Conservation (phyloP, 2,888 invertebrate genomes). For the Ophion costatus region DNA sequence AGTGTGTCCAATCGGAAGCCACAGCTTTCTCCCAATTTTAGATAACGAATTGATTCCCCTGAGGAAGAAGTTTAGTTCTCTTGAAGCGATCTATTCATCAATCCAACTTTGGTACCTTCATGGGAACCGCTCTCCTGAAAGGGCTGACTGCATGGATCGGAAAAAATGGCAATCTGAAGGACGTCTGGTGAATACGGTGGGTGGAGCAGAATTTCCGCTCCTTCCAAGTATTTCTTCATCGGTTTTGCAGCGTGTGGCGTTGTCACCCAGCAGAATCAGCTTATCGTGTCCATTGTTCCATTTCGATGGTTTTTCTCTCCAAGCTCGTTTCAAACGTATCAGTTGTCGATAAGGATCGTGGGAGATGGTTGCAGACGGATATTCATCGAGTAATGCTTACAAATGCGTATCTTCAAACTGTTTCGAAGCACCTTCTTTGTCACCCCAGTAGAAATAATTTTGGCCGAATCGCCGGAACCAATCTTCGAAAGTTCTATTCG, state of each 20-base stretch:
- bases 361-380: slow-evolving; percentile 50
- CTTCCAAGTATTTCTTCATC: not conserved
- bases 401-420: not conserved
- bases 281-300: slow-evolving; percentile 48
- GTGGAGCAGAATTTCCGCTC: not conserved
- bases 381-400: not conserved
- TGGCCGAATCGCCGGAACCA: not conserved
- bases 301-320: slow-evolving; percentile 56
- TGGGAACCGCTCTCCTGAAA: too few relatives aligned
- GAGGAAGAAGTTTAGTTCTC: too few relatives aligned
- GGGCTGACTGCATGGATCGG: too few relatives aligned
- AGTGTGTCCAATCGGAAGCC: too few relatives aligned
- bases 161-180: too few relatives aligned
- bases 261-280: slow-evolving; percentile 67
- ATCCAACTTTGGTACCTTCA: too few relatives aligned
- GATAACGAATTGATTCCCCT: too few relatives aligned
- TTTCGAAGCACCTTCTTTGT: not conserved
- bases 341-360: slow-evolving; percentile 58
- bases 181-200: too few relatives aligned
- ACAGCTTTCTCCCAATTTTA: too few relatives aligned
- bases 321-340: slow-evolving; percentile 53
- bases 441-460: not conserved
- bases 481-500: not conserved
- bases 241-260: slow-evolving; percentile 60
- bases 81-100: too few relatives aligned